Evolutionary conservation across 2,888 invertebrate species (phyloP).

Genomic region (Macrostomum cliftonense): DNA sequence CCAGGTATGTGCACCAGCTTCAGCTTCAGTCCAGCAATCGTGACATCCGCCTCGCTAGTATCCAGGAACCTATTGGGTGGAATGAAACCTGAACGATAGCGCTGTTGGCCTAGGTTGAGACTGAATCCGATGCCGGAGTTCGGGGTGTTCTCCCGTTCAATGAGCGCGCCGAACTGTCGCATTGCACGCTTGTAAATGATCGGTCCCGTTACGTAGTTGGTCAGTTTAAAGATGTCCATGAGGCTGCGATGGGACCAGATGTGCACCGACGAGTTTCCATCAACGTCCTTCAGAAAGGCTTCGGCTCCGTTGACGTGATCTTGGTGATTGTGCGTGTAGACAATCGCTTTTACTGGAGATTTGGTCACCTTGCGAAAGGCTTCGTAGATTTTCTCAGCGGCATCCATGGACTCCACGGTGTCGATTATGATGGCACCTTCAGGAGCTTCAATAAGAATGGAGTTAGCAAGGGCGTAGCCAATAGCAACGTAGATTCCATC

Average conservation of each 20-base stretch:
- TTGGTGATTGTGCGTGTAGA: conserved; percentile 26
- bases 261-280: conserved; percentile 15
- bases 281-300: conserved; percentile 17
- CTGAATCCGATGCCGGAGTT: conserved; percentile 18
- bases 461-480: conserved; percentile 23
- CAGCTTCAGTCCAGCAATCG: conserved; percentile 21
- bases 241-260: conserved; percentile 22
- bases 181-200: conserved; percentile 16
- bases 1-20: conserved; percentile 27
- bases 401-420: conserved; percentile 21
- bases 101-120: conserved; percentile 12
- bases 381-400: conserved; percentile 16
- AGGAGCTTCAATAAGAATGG: conserved; percentile 22
- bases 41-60: conserved; percentile 14
- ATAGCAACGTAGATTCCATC: conserved; percentile 23
- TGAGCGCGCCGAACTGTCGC: conserved; percentile 21
- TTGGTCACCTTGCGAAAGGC: conserved; percentile 21
- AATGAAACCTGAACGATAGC: conserved; percentile 12
- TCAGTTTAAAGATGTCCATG: conserved; percentile 13
- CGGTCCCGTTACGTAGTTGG: conserved; percentile 10
- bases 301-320: conserved; percentile 25
- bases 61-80: conserved; percentile 17
- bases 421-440: conserved; percentile 23
- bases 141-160: conserved; percentile 2
- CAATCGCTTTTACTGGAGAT: conserved; percentile 21